A percentile compares a stretch with the other conserved stretches of the same genome.
Evolutionary conservation across 2,797 vertebrate species (phyloP).

Genomic region (Apogon hyalosoma): DNA sequence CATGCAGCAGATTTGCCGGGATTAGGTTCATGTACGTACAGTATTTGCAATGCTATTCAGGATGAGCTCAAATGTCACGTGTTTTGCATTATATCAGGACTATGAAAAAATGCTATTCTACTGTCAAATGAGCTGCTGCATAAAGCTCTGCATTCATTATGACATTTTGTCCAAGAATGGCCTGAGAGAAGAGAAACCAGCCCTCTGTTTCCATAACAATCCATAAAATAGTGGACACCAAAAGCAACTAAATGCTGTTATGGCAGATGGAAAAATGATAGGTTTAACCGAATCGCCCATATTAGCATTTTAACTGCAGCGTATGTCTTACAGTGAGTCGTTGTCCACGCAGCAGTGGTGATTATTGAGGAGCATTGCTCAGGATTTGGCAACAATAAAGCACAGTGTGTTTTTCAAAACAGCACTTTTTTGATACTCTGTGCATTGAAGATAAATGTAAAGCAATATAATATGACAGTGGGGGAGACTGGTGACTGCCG

Average conservation of each 20-base stretch:
- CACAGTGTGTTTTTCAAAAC: slow-evolving; percentile 33
- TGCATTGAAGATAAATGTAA: slow-evolving; percentile 64
- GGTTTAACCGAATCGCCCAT: slow-evolving; percentile 74
- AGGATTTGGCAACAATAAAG: slow-evolving; percentile 50
- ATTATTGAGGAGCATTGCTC: slow-evolving; percentile 56
- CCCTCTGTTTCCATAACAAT: slow-evolving; percentile 68
- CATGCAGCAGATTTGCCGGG: slow-evolving; percentile 31
- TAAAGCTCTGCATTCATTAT: slow-evolving; percentile 63
- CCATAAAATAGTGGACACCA: slow-evolving; percentile 64
- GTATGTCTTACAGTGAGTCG: slow-evolving; percentile 46
- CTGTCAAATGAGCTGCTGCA: slow-evolving; percentile 60
- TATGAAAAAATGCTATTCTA: slow-evolving; percentile 59
- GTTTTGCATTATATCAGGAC: slow-evolving; percentile 59
- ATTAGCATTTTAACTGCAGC: slow-evolving; percentile 76
- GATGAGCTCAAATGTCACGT: slow-evolving; percentile 57
- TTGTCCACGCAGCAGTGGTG: slow-evolving; percentile 63
- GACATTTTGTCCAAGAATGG: slow-evolving; percentile 63
- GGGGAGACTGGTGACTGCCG: slow-evolving; percentile 32
- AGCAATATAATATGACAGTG: slow-evolving; percentile 43
- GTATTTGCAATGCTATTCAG: slow-evolving; percentile 38
- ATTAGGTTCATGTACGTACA: slow-evolving; percentile 46
- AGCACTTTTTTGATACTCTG: slow-evolving; percentile 49
- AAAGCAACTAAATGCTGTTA: slow-evolving; percentile 64
- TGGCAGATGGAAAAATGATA: slow-evolving; percentile 57
- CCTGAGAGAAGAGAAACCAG: slow-evolving; percentile 51